Evolutionary conservation across 2,888 invertebrate species (phyloP).

Genomic region (Pediacus dermestoides): DNA sequence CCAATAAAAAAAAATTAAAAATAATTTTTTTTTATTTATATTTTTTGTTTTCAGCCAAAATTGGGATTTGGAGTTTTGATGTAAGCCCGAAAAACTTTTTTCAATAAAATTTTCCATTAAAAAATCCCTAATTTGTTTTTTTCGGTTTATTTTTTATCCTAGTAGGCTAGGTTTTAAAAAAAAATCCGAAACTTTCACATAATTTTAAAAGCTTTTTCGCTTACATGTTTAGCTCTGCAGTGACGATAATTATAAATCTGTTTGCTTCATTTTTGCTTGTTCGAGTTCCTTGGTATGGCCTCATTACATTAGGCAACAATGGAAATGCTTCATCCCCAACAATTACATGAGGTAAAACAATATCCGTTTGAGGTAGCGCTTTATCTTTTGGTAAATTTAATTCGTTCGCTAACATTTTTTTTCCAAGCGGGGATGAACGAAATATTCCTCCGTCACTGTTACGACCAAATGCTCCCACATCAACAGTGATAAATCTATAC

Average conservation of each 20-base stretch:
- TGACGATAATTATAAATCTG: constrained; percentile 23
- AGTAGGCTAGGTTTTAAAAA: no score
- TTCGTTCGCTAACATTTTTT: constrained; percentile 10
- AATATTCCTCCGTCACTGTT: constrained; percentile 23
- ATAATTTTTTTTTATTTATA: no score
- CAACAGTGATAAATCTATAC: constrained; percentile 20
- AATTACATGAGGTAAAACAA: constrained; percentile 20
- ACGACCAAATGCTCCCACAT: constrained; percentile 22
- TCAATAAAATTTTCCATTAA: no score
- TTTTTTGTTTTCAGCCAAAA: no score
- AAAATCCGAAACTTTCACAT: constrained; percentile 18
- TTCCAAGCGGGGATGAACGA: constrained; percentile 16
- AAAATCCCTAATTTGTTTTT: no score
- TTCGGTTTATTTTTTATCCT: no score
- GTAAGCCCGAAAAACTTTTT: no score
- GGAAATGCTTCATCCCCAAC: constrained; percentile 22
- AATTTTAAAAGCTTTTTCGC: constrained; percentile 20
- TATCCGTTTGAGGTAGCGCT: constrained; percentile 13
- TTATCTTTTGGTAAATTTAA: constrained; percentile 17
- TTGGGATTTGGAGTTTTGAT: no score
- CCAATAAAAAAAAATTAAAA: no score
- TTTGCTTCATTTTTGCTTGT: constrained; percentile 13
- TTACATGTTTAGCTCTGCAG: constrained; percentile 18
- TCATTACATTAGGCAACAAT: constrained; percentile 18
- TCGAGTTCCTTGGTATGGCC: constrained; percentile 23